Percentiles rank a stretch among this genome's conserved stretches.
Evolutionary conservation across 2,113 vertebrate species (phyloP).

Genomic region (Bos javanicus): DNA sequence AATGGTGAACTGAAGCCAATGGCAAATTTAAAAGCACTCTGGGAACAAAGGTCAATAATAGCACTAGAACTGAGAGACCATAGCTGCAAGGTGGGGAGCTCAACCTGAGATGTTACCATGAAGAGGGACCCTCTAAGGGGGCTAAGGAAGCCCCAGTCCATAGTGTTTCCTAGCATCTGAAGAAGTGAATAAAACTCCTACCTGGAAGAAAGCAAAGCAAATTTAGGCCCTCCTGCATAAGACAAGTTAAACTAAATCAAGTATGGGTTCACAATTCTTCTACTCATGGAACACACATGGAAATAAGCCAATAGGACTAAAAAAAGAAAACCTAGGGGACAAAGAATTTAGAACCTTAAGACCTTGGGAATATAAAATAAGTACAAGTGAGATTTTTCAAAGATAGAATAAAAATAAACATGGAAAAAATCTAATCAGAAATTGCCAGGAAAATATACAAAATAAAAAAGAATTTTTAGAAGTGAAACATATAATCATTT

Average conservation of each 20-base stretch:
- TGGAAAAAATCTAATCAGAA: not conserved
- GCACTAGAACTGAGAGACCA: not conserved
- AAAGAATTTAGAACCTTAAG: not conserved
- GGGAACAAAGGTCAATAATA: not conserved
- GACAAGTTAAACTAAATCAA: not conserved
- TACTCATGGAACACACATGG: not conserved
- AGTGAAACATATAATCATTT: not conserved
- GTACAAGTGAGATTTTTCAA: not conserved
- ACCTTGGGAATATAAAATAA: not conserved
- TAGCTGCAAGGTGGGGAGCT: not conserved
- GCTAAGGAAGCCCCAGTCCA: not conserved
- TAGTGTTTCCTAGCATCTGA: not conserved
- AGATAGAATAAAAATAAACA: not conserved
- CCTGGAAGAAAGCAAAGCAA: not conserved
- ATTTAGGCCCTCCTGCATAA: not conserved
- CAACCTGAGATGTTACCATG: not conserved
- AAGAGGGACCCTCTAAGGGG: too few species aligned
- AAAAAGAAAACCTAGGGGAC: not conserved
- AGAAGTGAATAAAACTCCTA: not conserved
- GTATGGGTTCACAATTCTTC: not conserved
- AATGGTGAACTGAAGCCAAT: not conserved
- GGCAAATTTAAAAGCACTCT: not conserved
- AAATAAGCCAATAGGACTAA: not conserved
- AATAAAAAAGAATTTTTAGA: not conserved
- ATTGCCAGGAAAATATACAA: not conserved